Evolutionary conservation across 2,888 invertebrate species (phyloP).

Genomic region (Scaptomyza cyrtandrae): DNA sequence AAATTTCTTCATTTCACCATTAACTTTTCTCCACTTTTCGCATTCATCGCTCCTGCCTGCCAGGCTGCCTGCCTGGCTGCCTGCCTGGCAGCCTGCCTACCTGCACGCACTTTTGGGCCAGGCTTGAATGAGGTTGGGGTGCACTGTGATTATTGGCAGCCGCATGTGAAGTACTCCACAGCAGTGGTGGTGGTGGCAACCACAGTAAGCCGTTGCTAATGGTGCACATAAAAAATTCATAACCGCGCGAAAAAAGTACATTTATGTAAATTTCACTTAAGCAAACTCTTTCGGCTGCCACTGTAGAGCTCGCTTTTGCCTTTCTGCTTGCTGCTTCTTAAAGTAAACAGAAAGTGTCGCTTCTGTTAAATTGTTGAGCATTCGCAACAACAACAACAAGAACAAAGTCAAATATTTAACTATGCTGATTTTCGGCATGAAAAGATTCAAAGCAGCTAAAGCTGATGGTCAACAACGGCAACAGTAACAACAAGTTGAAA

Average conservation of each 20-base stretch:
- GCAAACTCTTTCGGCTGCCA: slow-evolving; percentile 64
- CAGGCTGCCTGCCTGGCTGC: background rate
- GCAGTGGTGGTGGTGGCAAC: background rate
- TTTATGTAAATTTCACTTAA: slow-evolving; percentile 76
- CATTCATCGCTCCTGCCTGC: slow-evolving; percentile 16
- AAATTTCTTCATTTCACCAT: slow-evolving; percentile 65
- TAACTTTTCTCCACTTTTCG: slow-evolving; percentile 37
- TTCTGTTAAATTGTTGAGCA: slow-evolving; percentile 32
- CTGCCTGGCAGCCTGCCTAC: background rate
- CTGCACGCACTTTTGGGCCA: slow-evolving; percentile 3
- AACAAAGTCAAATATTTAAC: slow-evolving; percentile 64
- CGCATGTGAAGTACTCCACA: slow-evolving; percentile 44
- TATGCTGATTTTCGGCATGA: slow-evolving; percentile 67
- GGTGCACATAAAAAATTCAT: slow-evolving; percentile 69
- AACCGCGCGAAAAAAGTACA: slow-evolving; percentile 54
- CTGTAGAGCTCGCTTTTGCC: slow-evolving; percentile 27
- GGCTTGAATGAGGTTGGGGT: background rate
- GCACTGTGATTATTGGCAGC: slow-evolving; percentile 58
- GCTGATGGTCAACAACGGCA: slow-evolving; percentile 46
- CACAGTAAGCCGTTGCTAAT: slow-evolving; percentile 50
- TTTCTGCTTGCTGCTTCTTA: slow-evolving; percentile 11
- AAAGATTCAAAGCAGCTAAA: slow-evolving; percentile 35
- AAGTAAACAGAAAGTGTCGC: slow-evolving; percentile 49
- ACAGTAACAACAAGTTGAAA: slow-evolving; percentile 35
- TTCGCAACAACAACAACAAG: slow-evolving; percentile 22